phyloP scores from a whole-genome alignment of 2,888 invertebrate species.

The Elysia crispata region DNA sequence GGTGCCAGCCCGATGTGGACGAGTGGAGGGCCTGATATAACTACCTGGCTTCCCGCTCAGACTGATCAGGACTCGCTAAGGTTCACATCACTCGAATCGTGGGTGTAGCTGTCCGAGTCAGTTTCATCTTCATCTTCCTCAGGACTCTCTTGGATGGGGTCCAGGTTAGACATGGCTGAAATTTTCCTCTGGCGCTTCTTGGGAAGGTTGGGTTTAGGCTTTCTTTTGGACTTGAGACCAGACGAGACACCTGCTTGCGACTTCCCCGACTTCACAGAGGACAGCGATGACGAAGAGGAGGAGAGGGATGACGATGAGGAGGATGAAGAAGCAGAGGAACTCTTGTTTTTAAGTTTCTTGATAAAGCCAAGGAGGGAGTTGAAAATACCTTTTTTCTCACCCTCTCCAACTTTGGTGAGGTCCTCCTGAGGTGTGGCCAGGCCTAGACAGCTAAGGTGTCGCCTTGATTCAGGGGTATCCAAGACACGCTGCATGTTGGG shows the following conservation, averaged over 20 bases:
- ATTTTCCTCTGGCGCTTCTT: constrained; percentile 71
- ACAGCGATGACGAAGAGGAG: background rate
- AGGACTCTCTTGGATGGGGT: constrained; percentile 72
- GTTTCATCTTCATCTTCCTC: constrained; percentile 69
- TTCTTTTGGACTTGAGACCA: constrained; percentile 65
- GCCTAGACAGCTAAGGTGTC: constrained; percentile 45
- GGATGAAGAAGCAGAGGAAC: constrained; percentile 23
- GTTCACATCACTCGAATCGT: constrained; percentile 58
- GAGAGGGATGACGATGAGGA: constrained; percentile 28
- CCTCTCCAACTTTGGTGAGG: constrained; percentile 54
- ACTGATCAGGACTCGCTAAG: constrained; percentile 54
- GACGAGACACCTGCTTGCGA: constrained; percentile 36
- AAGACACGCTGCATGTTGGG: constrained; percentile 48
- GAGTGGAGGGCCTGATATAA: background rate
- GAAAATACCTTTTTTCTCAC: constrained; percentile 69
- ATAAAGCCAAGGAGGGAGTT: constrained; percentile 66
- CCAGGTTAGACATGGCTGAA: constrained; percentile 72
- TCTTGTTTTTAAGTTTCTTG: constrained; percentile 58
- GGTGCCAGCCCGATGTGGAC: background rate
- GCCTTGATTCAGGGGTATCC: constrained; percentile 43
- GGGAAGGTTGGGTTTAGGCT: constrained; percentile 63
- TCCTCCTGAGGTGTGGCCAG: constrained; percentile 52
- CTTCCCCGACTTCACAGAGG: background rate
- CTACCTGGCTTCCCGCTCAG: background rate
- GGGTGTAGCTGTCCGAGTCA: constrained; percentile 64